Evolutionary conservation across 2,113 vertebrate species (phyloP), one percentile per base, ranked within the genome.

Genomic region (Cervus canadensis): DNA sequence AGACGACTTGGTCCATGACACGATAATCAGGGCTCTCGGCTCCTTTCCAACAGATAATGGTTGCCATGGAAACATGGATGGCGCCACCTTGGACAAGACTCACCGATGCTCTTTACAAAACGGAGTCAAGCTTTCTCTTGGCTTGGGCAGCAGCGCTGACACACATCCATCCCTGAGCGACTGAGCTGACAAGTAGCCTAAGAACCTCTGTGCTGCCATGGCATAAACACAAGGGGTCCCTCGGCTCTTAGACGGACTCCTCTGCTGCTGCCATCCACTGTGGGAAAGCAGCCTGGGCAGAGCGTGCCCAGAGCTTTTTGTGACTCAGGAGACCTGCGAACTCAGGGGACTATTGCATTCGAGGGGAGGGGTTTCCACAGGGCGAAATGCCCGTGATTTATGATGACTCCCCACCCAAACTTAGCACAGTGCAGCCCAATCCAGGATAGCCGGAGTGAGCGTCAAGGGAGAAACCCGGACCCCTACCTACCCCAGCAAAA

Each of bases 21-120:
- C 2, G 3, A 33, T 88, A 92, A 5, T 94, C 95, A 71, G n/a
- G 78, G 15, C n/a, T 94, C 30, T 97, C 67, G 25, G 14, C 79
- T 95, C 60, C 1, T 2, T 89, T 59, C 5, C 1, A 95, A 48
- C 11, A 50, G 81, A 59, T 97, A 56, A 15, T 81, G 60, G 97
- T 99, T 98, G 95, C 96, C 97, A 98, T 98, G 92, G 98, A 97
- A 98, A 98, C 94, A 3, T 43, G 56, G 54, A 56, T 71, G 76
- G 17, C 15, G 93, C 43, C 84, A 8, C 50, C 88, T 87, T 94
- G 83, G 48, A 92, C 30, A 45, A 89, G 95, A 82, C 92, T 92
- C 95, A 90, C 4, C 76, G 83, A 62, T 88, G 21, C 89, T 94
- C 59, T 93, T 94, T 91, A 89, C 43, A 64, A 62, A 95, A 87